Evolutionary conservation across 2,797 vertebrate genomes (phyloP), one percentile per base, ranked within the genome.

Genomic region (Champsocephalus gunnari): DNA sequence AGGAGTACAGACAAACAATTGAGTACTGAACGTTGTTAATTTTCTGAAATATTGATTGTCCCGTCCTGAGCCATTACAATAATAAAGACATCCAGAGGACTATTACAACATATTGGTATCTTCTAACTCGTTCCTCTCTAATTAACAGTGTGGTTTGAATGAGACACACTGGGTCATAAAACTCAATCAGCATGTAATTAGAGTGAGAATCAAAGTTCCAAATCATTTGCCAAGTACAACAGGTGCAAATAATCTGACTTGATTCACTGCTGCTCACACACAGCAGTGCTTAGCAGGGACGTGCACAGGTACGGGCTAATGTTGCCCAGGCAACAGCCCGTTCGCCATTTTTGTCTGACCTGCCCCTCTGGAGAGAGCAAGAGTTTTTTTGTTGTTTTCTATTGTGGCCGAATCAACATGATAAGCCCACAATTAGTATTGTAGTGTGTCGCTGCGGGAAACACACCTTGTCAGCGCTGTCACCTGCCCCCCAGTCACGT

Each of bases 111-210:
- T 61, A 74, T 74, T 54, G 61, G 53, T 44, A n/a, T 63, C 57
- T 32, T 74, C 56, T 67, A 75, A 82, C 68, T 81, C 21, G 28
- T 65, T 82, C 56, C 63, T 63, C 32, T 62, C n/a, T 77, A 76
- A 87, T 87, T 81, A 89, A 78, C 66, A 47, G 55, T 61, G 66
- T 24, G 49, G 24, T 62, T 82, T 70, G 24, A 83, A 72, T 9
- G 62, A 75, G 43, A 8, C 50, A 63, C 32, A 2, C 34, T 2
- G 19, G 55, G 64, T 73, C 64, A 75, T 75, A 68, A 79, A 85
- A 82, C 19, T 41, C 69, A 74, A 79, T 86, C 77, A 47, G 65
- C 0, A 11, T 47, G 73, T 73, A 80, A 86, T 88, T 80, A 72
- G 51, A 85, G 58, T 74, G 70, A 56, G 32, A 82, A 68, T 81